Evolutionary conservation across 2,888 invertebrate genomes (phyloP), one percentile per base, ranked within the genome.

Genomic region (Caenorhabditis wallacei): DNA sequence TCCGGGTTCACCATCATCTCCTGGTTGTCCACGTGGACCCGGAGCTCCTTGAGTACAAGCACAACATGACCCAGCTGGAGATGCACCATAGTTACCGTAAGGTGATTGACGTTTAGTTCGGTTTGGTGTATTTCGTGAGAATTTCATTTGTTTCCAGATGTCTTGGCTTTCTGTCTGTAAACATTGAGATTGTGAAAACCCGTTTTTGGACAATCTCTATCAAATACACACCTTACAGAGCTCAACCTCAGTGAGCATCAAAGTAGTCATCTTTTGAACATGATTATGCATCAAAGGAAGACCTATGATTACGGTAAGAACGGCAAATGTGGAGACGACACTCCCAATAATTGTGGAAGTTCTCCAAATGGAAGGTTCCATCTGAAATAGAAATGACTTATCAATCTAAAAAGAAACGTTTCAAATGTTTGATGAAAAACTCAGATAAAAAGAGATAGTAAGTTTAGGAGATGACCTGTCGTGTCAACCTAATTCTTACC

Each of bases 91-190:
- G 69, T 85, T 85, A 11, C 84, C 86, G 48, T 87, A 87, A 11
- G 84, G 85, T 0, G 82, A 80, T 53, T 87, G 87, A 53, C 87
- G 81, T 30, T 80, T 83, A n/a, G 84, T 75, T 3, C 83, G 80
- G 18, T 80, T 68, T 10, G 64, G 63, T 10, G 75, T 68, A 0
- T 51, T 37, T 2, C 80, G 70, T 11, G 87, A 78, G 81, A 89
- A 88, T 7, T 84, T 82, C 88, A 91, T 87, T 75, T 90, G 91
- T 57, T 88, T 88, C 91, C 90, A 91, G 82, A 91, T 91, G 71
- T 91, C 91, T 22, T 89, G 86, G 16, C 89, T 85, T 81, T 91
- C 90, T 26, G 88, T 80, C 90, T 90, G 72, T 24, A 87, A 26
- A 54, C 2, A 40, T 13, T 2, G 4, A 8, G 40, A 30, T 8